Evolutionary conservation across 1,140 invertebrate species (phyloP).

Genomic region (Trichomalopsis sarcophagae): DNA sequence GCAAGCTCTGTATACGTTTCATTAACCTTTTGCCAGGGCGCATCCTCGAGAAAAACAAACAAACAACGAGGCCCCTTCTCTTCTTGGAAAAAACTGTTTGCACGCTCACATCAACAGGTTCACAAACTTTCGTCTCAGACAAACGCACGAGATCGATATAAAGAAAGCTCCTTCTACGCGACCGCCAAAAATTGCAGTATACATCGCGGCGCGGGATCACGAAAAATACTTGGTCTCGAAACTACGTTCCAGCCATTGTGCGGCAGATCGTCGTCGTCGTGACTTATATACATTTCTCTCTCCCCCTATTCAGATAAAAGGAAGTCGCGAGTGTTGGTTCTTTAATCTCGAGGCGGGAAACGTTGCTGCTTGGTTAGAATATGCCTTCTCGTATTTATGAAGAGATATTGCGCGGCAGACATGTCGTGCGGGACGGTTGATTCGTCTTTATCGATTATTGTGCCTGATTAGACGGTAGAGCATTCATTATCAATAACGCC

Average conservation of each 20-base stretch:
- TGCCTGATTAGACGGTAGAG: no score
- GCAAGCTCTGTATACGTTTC: slow-evolving; percentile 3
- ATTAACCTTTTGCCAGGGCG: not conserved
- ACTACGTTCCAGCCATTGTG: not conserved
- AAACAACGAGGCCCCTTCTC: not conserved
- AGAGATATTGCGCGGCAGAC: not conserved
- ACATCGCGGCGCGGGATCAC: not conserved
- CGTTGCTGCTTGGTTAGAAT: not conserved
- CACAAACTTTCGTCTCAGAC: not conserved
- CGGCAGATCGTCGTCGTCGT: not conserved
- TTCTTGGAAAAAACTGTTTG: not conserved
- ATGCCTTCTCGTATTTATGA: not conserved
- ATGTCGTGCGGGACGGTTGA: not conserved
- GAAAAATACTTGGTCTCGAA: not conserved
- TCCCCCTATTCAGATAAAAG: not conserved
- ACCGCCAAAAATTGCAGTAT: not conserved
- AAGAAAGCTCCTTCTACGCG: not conserved
- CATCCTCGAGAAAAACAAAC: not conserved
- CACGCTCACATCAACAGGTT: not conserved
- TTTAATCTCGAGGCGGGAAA: not conserved
- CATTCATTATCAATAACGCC: no score
- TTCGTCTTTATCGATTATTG: not conserved
- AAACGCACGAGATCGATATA: not conserved
- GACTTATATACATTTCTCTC: not conserved
- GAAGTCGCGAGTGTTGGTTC: not conserved